These are phyloP conservation scores for Tyto alba DNA, from an alignment of 2,113 vertebrate genomes.

Conservation along the genomic window DNA sequence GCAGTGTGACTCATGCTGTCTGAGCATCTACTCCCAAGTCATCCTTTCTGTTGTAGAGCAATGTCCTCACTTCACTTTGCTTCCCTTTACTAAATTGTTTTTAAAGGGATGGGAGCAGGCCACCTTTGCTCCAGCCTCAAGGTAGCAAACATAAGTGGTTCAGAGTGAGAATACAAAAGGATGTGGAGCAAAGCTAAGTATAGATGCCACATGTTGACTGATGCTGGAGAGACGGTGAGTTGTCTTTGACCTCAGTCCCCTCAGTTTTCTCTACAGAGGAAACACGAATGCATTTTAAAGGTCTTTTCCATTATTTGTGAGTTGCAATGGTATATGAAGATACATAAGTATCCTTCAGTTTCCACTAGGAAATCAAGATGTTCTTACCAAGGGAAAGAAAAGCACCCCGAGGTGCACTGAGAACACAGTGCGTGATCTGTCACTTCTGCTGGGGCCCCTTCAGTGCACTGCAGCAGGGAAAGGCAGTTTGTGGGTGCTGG, in stretches of 20 bases:
- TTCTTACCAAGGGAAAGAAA: not conserved
- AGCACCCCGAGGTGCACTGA: not conserved
- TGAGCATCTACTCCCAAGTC: not conserved
- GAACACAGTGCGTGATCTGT: not conserved
- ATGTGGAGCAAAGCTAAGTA: not conserved
- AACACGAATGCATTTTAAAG: not conserved
- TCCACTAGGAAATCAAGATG: not conserved
- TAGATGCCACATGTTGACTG: not conserved
- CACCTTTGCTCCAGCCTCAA: not conserved
- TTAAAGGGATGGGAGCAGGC: not conserved
- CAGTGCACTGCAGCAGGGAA: not conserved
- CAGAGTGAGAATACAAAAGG: not conserved
- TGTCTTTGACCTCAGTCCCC: not conserved
- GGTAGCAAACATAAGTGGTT: not conserved
- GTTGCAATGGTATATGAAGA: not conserved
- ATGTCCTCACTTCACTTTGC: not conserved
- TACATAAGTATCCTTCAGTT: not conserved
- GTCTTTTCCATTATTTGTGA: not conserved
- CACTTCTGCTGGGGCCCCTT: not conserved
- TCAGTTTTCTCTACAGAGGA: constrained; percentile 8
- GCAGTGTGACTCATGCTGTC: not conserved
- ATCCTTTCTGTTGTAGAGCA: not conserved
- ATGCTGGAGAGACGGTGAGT: not conserved
- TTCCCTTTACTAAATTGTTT: not conserved
- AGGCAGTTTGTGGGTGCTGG: not conserved